These are phyloP conservation scores for Candidula unifasciata DNA, from an alignment of 2,888 invertebrate species.

Conservation along the genomic window DNA sequence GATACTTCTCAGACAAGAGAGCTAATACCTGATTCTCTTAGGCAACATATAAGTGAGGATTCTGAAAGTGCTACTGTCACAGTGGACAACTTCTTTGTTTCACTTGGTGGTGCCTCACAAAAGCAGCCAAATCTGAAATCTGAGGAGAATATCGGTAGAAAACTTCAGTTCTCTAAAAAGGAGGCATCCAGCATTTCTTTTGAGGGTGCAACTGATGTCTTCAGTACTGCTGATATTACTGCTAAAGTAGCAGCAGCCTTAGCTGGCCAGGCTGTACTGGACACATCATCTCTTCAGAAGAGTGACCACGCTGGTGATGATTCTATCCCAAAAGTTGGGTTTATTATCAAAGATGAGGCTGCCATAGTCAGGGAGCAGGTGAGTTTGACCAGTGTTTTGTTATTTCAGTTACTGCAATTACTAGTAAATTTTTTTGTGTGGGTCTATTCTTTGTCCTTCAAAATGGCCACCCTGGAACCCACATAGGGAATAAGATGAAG, in stretches of 20 bases:
- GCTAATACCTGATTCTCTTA: neutral
- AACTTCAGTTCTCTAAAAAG: neutral
- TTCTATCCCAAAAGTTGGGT: constrained; percentile 71
- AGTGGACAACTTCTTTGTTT: constrained; percentile 87
- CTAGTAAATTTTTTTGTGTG: too few species aligned
- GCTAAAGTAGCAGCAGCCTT: constrained; percentile 19
- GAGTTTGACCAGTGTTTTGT: constrained; percentile 2
- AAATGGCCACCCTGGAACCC: too few species aligned
- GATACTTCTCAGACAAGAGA: constrained; percentile 37
- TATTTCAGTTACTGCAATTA: too few species aligned
- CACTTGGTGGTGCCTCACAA: constrained; percentile 86
- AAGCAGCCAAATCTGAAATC: constrained; percentile 85
- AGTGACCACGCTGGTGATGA: neutral
- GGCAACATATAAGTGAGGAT: neutral
- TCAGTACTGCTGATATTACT: neutral
- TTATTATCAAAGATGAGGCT: constrained; percentile 85
- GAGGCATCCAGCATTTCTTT: neutral
- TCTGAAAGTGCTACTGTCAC: neutral
- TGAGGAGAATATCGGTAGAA: constrained; percentile 2
- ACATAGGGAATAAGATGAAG: too few species aligned
- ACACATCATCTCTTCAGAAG: constrained; percentile 12
- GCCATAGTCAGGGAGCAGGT: constrained; percentile 56
- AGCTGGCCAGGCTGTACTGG: constrained; percentile 35
- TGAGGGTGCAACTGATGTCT: neutral
- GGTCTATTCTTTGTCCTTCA: too few species aligned